Conservation (phyloP, 2,113 vertebrate species). For the Ophthalmolycus amberensis region DNA sequence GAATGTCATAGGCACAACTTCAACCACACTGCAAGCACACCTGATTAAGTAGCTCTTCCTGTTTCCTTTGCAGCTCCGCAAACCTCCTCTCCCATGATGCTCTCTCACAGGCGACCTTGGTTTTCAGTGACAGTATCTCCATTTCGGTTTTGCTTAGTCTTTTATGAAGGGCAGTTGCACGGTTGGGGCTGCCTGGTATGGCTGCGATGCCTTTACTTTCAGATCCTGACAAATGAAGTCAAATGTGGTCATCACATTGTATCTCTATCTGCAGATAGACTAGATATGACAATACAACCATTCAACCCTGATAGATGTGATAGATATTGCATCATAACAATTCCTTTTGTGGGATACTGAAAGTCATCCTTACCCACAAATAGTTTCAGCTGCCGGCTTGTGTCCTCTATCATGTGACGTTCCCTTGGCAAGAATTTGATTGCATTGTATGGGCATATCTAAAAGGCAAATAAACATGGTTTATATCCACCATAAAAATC, state of each 20-base stretch:
- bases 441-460: conserved; percentile 81
- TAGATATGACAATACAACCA: not conserved
- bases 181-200: conserved; percentile 62
- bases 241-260: not conserved
- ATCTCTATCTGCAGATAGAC: not conserved
- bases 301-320: not conserved
- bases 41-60: conserved; percentile 79
- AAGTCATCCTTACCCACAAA: conserved; percentile 54
- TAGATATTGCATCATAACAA: not conserved
- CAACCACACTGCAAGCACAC: conserved; percentile 58
- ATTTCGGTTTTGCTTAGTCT: conserved; percentile 82
- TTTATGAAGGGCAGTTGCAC: conserved; percentile 62
- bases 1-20: not conserved
- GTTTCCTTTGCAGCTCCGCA: conserved; percentile 83
- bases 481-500: not conserved
- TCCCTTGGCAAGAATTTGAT: conserved; percentile 68
- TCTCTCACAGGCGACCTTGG: conserved; percentile 82
- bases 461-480: conserved; percentile 28
- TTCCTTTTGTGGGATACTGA: not conserved
- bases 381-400: conserved; percentile 28
- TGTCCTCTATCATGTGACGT: conserved; percentile 12
- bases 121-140: conserved; percentile 83
- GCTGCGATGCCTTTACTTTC: conserved; percentile 48
- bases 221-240: conserved; percentile 36
- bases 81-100: conserved; percentile 86